Evolutionary conservation across 2,113 vertebrate genomes (phyloP).

Genomic region (Anarhynchus alexandrinus): DNA sequence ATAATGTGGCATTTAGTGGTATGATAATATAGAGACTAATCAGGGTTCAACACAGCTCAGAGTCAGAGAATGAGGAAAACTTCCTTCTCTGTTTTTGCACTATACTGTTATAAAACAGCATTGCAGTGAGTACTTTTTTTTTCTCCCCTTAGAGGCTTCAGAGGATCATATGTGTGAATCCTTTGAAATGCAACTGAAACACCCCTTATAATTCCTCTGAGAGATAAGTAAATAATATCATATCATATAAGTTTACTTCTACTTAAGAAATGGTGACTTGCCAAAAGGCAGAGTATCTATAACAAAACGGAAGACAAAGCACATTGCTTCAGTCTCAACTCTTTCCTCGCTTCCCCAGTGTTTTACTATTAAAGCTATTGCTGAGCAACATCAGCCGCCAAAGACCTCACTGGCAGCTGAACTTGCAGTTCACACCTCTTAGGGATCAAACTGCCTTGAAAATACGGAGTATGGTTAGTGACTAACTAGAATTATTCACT

Average conservation of each 20-base stretch:
- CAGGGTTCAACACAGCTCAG: not conserved
- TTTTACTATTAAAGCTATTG: not conserved
- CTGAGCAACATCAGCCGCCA: not conserved
- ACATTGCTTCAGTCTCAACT: not conserved
- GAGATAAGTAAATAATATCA: not conserved
- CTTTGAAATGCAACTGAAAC: not conserved
- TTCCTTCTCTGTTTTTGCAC: not conserved
- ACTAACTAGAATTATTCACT: not conserved
- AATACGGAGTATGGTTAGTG: fast-evolving
- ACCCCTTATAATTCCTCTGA: not conserved
- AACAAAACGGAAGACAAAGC: not conserved
- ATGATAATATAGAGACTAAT: not conserved
- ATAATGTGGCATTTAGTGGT: not conserved
- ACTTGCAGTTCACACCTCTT: not conserved
- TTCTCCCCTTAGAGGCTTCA: not conserved
- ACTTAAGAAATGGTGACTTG: not conserved
- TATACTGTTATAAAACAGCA: not conserved
- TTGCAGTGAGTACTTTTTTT: not conserved
- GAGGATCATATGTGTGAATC: not conserved
- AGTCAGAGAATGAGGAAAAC: not conserved
- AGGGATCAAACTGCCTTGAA: not conserved
- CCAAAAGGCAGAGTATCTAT: not conserved
- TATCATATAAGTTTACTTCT: not conserved
- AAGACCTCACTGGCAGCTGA: not conserved
- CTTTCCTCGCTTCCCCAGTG: not conserved